Evolutionary conservation across 2,797 vertebrate species (phyloP).

Genomic region (Orestias chungarensis): DNA sequence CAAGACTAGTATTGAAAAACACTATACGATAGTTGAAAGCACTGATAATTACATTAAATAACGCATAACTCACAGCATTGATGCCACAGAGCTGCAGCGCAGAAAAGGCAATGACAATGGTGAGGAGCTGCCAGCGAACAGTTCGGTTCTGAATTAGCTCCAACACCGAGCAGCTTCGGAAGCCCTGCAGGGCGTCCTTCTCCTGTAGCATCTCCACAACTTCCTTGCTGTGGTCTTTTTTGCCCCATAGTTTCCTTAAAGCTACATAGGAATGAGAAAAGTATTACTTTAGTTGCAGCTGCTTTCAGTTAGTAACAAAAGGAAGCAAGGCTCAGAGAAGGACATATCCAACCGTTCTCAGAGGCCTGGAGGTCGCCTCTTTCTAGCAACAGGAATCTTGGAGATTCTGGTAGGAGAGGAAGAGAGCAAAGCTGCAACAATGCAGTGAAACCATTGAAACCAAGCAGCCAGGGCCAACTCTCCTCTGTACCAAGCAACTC

Average conservation of each 20-base stretch:
- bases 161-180: slow-evolving; percentile 65
- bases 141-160: slow-evolving; percentile 73
- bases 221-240: slow-evolving; percentile 68
- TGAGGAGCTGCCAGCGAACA: slow-evolving; percentile 84
- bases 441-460: slow-evolving; percentile 67
- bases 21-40: background rate
- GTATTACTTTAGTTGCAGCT: background rate
- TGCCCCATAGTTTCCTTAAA: slow-evolving; percentile 80
- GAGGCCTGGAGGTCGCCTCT: slow-evolving; percentile 73
- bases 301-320: background rate
- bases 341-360: slow-evolving; percentile 63
- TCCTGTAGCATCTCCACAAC: slow-evolving; percentile 84
- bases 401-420: slow-evolving; percentile 82
- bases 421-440: slow-evolving; percentile 76
- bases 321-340: background rate
- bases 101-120: slow-evolving; percentile 59
- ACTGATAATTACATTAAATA: background rate
- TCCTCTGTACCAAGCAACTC: slow-evolving; percentile 78
- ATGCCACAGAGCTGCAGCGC: slow-evolving; percentile 78
- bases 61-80: slow-evolving; percentile 70
- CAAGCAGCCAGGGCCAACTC: slow-evolving; percentile 79
- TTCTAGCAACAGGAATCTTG: slow-evolving; percentile 77
- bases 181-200: slow-evolving; percentile 59
- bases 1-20: background rate
- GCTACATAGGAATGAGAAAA: slow-evolving; percentile 59